Conservation (phyloP, 2,888 invertebrate species). For the Oscheius sp. region DNA sequence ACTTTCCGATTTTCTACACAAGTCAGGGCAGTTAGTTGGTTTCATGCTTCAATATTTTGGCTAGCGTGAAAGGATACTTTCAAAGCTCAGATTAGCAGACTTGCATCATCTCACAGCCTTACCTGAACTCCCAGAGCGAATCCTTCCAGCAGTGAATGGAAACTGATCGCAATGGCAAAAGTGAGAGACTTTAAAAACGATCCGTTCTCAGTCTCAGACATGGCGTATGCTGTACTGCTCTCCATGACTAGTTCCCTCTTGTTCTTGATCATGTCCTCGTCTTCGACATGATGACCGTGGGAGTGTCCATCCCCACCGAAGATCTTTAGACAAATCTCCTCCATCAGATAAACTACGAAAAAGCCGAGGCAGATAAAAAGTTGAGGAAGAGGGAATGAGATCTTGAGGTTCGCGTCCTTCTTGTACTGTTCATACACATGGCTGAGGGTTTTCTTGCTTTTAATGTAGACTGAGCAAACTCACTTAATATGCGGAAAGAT, state of each 20-base stretch:
- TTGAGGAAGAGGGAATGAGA: conserved; percentile 66
- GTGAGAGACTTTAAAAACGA: conserved; percentile 68
- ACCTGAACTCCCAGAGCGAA: conserved; percentile 71
- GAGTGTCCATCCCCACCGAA: conserved; percentile 16
- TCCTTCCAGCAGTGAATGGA: conserved; percentile 71
- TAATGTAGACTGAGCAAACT: conserved; percentile 14
- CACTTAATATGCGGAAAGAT: conserved; percentile 69
- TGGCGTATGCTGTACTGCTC: conserved; percentile 54
- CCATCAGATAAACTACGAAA: conserved; percentile 71
- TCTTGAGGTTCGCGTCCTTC: conserved; percentile 33
- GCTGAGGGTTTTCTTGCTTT: conserved; percentile 36
- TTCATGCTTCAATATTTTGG: too few relatives aligned
- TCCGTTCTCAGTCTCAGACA: conserved; percentile 22
- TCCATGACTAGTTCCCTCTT: conserved; percentile 56
- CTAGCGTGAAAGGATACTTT: too few relatives aligned
- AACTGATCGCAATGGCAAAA: conserved; percentile 71
- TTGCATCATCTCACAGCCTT: neutral
- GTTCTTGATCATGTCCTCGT: conserved; percentile 5
- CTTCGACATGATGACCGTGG: neutral
- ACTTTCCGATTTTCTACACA: too few relatives aligned
- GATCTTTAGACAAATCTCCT: conserved; percentile 53
- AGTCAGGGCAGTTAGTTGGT: too few relatives aligned
- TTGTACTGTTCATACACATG: conserved; percentile 48
- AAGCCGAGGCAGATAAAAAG: conserved; percentile 70
- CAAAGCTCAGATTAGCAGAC: neutral